Evolutionary conservation across 2,888 invertebrate species (phyloP), one percentile per base, ranked within the genome.

Genomic region (Coleophora flavipennella): DNA sequence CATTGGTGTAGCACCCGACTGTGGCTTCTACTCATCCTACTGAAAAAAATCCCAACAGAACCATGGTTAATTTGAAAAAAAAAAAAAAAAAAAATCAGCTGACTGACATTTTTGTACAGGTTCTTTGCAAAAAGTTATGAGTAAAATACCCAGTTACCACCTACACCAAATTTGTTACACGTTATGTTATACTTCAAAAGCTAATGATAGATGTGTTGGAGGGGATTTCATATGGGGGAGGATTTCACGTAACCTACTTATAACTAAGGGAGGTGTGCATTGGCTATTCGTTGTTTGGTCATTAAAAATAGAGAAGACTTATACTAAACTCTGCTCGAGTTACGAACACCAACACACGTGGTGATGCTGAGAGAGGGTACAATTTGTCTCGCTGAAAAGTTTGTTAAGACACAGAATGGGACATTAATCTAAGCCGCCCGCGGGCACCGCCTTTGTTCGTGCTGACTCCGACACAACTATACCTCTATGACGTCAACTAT

Each of bases 361-460:
- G 49, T 44, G 48, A 44, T 44, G 45, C 43, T 40, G 43, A 41
- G 44, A 46, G 40, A 49, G 48, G 48, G 46, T 49, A 50, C 49
- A 44, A 50, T 46, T 56, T 58, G 67, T 77, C 81, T 78, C 83
- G 81, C 83, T 77, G 75, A 71, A 55, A 59, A 65, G 72, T 81
- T 80, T 80, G 80, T 79, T 78, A 66, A 62, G 57, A 78, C 80
- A 80, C 70, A 78, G 53, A 57, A 75, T 73, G 75, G 54, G 58
- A 62, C 56, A 74, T 75, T 78, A 81, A 75, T 68, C 80, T 81
- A 79, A 65, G 50, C 53, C 53, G 46, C 50, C 46, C 48, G 48
- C 47, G 48, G 43, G 53, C 51, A 43, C 51, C 59, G 55, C 54
- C 58, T 29, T 29, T 59, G 54, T 38, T 27, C 33, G 33, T 35